Evolutionary conservation across 2,113 vertebrate genomes (phyloP).

Genomic region (Mirza zaza): DNA sequence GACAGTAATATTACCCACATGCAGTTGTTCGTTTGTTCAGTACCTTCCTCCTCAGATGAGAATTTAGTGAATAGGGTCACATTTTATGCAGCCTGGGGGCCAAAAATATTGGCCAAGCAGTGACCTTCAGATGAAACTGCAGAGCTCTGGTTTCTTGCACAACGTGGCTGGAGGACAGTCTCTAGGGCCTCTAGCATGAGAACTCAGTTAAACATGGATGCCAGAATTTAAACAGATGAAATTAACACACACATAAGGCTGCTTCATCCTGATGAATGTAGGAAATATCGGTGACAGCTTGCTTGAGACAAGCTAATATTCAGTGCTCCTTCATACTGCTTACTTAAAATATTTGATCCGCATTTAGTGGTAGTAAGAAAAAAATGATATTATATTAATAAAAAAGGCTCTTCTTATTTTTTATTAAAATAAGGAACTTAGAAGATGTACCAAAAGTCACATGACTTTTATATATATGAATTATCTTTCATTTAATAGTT

Average conservation of each 20-base stretch:
- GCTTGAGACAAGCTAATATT: neutral
- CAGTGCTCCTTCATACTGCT: neutral
- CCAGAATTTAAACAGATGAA: neutral
- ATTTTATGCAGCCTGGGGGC: neutral
- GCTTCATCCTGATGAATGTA: neutral
- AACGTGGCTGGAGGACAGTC: neutral
- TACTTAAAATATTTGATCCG: constrained; percentile 15
- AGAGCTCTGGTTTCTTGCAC: neutral
- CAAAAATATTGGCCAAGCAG: neutral
- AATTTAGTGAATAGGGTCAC: neutral
- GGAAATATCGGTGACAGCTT: neutral
- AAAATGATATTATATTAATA: neutral
- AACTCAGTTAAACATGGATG: neutral
- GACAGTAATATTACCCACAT: neutral
- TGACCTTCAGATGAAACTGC: neutral
- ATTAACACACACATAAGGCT: neutral
- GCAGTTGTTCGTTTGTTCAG: neutral
- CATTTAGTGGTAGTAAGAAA: neutral
- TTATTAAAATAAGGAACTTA: neutral
- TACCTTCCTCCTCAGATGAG: neutral
- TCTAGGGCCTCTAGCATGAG: neutral
- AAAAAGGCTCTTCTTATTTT: neutral
- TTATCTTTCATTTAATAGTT: neutral
- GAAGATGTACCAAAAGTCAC: neutral
- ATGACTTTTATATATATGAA: neutral